Evolutionary conservation across 2,888 invertebrate genomes (phyloP).

Genomic region (Apodemia zela): DNA sequence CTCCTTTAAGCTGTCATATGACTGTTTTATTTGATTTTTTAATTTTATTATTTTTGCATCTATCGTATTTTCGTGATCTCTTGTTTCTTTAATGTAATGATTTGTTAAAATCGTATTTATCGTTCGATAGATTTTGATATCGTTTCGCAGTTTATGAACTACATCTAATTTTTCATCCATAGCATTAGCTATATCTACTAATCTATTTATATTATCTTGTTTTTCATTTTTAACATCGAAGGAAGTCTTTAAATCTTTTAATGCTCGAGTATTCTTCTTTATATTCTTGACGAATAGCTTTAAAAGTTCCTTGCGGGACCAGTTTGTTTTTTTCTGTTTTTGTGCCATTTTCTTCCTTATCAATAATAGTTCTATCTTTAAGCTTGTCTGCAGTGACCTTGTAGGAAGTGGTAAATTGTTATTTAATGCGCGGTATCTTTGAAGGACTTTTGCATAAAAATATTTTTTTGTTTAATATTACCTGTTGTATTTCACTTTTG

Average conservation of each 20-base stretch:
- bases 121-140: conserved; percentile 70
- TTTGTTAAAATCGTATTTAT: conserved; percentile 71
- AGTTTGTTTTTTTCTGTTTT: conserved; percentile 37
- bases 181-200: conserved; percentile 54
- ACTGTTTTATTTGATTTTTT: conserved; percentile 55
- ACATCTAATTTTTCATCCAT: conserved; percentile 70
- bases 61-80: conserved; percentile 58
- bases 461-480: not conserved
- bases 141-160: conserved; percentile 65
- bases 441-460: not conserved
- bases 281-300: conserved; percentile 53
- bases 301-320: conserved; percentile 47
- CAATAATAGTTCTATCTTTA: not conserved
- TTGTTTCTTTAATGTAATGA: conserved; percentile 66
- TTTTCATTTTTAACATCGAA: conserved; percentile 48
- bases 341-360: conserved; percentile 13
- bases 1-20: conserved; percentile 57
- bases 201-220: conserved; percentile 48
- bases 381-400: conserved; percentile 23
- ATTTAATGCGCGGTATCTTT: not conserved
- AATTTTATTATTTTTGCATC: conserved; percentile 59
- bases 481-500: not conserved
- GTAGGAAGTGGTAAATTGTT: not conserved
- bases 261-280: conserved; percentile 61
- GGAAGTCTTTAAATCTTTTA: conserved; percentile 56